Evolutionary conservation across 2,888 invertebrate genomes (phyloP).

Genomic region (Sesia bembeciformis): DNA sequence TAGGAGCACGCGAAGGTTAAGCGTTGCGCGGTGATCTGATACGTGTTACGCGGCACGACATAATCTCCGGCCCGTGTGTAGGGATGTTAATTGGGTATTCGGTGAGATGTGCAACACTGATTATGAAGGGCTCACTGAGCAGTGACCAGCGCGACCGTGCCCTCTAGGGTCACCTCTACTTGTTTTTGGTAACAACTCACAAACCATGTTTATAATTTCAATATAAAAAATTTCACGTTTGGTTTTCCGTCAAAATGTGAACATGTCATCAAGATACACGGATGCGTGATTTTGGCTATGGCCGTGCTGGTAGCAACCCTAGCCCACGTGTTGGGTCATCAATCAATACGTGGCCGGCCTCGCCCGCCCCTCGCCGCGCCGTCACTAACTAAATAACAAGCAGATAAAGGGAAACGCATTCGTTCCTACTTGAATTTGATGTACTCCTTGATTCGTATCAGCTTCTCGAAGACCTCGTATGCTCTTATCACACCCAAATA

Average conservation of each 20-base stretch:
- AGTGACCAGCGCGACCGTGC: background rate
- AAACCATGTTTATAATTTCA: too few relatives aligned
- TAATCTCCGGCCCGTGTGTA: conserved; percentile 45
- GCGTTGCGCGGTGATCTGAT: conserved; percentile 32
- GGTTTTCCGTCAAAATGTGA: background rate
- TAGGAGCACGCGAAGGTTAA: conserved; percentile 32
- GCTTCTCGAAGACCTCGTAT: background rate
- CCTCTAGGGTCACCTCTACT: background rate
- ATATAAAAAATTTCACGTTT: background rate
- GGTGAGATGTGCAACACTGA: conserved; percentile 34
- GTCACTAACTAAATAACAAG: conserved; percentile 43
- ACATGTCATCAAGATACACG: background rate
- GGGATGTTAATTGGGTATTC: conserved; percentile 52
- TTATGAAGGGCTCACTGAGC: conserved; percentile 31
- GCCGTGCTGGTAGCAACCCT: conserved; percentile 16
- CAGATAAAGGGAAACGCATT: conserved; percentile 42
- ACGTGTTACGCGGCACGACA: conserved; percentile 22
- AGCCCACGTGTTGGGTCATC: conserved; percentile 37
- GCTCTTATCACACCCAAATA: background rate
- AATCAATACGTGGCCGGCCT: conserved; percentile 41
- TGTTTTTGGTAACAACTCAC: background rate
- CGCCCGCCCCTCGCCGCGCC: conserved; percentile 15
- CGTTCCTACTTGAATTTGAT: conserved; percentile 32
- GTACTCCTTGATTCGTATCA: conserved; percentile 14
- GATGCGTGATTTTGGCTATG: background rate